Evolutionary conservation across 2,797 vertebrate species (phyloP).

Genomic region (Muraenolepis orangiensis): DNA sequence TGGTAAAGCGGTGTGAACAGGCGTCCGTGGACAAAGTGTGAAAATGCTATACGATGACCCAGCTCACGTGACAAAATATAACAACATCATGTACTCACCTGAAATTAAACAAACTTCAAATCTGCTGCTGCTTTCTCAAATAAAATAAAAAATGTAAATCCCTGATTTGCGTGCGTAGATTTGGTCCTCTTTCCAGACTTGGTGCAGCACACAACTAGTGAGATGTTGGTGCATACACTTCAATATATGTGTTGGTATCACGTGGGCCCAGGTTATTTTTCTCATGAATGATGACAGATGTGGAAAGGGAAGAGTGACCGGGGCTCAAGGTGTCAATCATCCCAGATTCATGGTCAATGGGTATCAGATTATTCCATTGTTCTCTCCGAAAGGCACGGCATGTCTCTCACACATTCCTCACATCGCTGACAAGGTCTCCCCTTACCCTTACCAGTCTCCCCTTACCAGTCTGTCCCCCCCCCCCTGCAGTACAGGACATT

Average conservation of each 20-base stretch:
- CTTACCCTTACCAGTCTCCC: no score
- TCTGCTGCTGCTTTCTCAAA: not conserved
- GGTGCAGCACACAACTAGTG: not conserved
- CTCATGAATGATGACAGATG: no score
- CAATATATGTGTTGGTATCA: not conserved
- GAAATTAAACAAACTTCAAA: not conserved
- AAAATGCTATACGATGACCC: not conserved
- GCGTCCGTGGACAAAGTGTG: not conserved
- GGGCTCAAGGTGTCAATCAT: not conserved
- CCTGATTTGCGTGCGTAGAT: not conserved
- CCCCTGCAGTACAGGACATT: no score
- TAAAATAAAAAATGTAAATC: not conserved
- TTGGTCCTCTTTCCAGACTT: not conserved
- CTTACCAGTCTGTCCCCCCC: not conserved
- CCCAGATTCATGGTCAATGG: not conserved
- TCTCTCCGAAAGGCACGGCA: not conserved
- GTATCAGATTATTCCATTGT: not conserved
- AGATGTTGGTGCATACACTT: not conserved
- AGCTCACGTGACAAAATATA: not conserved
- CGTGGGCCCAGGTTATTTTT: not conserved
- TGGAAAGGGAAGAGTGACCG: no score
- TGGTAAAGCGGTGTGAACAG: not conserved
- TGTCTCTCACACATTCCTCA: not conserved
- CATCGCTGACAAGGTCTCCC: not conserved
- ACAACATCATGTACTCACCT: not conserved